These are phyloP conservation scores for Thymallus thymallus DNA, from an alignment of 2,113 vertebrate species.

Conservation along the genomic window DNA sequence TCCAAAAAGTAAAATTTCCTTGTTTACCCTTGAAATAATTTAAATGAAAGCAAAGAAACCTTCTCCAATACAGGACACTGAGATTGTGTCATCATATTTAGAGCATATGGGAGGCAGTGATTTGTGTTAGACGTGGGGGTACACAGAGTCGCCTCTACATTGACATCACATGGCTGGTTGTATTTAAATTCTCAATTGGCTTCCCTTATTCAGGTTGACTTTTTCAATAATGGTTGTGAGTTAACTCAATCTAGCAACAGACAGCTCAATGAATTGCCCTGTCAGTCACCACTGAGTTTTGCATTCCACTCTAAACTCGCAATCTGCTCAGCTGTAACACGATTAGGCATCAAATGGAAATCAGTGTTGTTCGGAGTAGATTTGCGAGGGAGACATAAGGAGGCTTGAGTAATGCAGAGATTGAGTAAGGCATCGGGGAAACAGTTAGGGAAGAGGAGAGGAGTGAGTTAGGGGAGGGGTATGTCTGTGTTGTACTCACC, in stretches of 20 bases:
- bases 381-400: conserved; percentile 61
- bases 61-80: background rate
- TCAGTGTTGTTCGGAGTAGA: conserved; percentile 65
- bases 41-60: conserved; percentile 15
- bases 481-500: conserved; percentile 74
- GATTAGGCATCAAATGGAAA: conserved; percentile 76
- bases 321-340: conserved; percentile 70
- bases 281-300: conserved; percentile 68
- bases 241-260: conserved; percentile 73
- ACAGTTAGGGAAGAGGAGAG: background rate
- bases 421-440: background rate
- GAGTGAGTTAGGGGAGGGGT: conserved; percentile 4
- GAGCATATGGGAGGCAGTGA: conserved; percentile 19
- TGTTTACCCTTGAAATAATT: background rate
- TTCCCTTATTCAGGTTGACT: conserved; percentile 72
- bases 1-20: background rate
- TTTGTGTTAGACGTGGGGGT: conserved; percentile 1
- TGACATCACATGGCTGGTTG: conserved; percentile 36
- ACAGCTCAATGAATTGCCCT: conserved; percentile 73
- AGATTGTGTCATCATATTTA: background rate
- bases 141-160: conserved; percentile 17
- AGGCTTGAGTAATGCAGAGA: background rate
- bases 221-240: conserved; percentile 71
- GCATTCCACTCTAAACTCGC: conserved; percentile 61
- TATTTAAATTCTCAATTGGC: conserved; percentile 64